Evolutionary conservation across 2,113 vertebrate species (phyloP), one percentile per base, ranked within the genome.

Genomic region (Cephalopholis sonnerati): DNA sequence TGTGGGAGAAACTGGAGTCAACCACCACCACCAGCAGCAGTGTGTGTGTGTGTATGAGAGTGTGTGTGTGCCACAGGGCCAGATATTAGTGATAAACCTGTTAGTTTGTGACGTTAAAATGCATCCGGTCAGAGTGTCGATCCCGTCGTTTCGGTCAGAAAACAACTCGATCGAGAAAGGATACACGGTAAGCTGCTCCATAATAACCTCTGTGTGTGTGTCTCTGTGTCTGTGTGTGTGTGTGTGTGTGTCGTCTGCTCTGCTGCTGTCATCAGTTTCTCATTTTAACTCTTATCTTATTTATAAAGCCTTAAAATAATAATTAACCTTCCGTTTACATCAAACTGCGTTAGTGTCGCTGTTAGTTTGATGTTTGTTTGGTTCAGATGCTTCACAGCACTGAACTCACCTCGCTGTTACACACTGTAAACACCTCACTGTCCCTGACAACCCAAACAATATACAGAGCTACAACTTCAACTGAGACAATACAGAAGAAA

Each of bases 71-170:
- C 18, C 29, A 41, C 0, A 22, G 8, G 63, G 63, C 68, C 15
- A 22, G 48, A 72, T 41, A 58, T 29, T 32, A 24, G 3, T 7
- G 10, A 0, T 2, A 10, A 55, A 66, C 59, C 24, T 27, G 1
- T 54, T 12, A 8, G 2, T n/a, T 22, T 15, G 4, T 12, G 9
- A 11, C 13, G 36, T 27, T 41, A 83, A 68, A 25, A 96, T 96
- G 96, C 93, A 95, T 83, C 87, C 91, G 0, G 83, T 96, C 75
- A 95, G 96, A 91, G 96, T 99, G 82, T 97, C 92, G 84, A 97
- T 99, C 48, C 98, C 98, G 62, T 98, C 97, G 62, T 99, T 99
- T 90, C 97, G 97, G 68, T 96, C 96, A 25, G 98, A 98, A 88
- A 97, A 97, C 93, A 97, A 93, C 88, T 95, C 96, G 24, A 85